phyloP scores from a whole-genome alignment of 2,113 vertebrate species.

The Catharus bicknelli region DNA sequence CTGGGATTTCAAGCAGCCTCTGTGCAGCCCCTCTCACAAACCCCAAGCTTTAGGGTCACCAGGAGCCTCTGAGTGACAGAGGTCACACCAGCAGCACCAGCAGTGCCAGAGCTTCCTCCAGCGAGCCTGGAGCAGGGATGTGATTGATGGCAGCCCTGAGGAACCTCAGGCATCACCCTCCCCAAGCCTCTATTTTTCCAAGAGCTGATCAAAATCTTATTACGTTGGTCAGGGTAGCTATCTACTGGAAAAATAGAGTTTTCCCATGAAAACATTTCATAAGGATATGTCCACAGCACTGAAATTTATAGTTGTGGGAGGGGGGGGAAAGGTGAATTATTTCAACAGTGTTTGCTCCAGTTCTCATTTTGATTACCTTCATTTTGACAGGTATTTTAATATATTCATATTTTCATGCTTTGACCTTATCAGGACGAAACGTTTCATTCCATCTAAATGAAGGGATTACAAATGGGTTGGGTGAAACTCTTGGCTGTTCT shows the following conservation, averaged over 20 bases:
- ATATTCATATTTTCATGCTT: slow-evolving; percentile 65
- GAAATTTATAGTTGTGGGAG: background rate
- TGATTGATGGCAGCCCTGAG: background rate
- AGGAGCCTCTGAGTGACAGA: background rate
- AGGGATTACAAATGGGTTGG: slow-evolving; percentile 61
- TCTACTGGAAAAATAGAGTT: slow-evolving; percentile 43
- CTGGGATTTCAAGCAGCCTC: too few species aligned
- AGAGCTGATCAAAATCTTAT: slow-evolving; percentile 23
- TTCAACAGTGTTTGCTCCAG: slow-evolving; percentile 58
- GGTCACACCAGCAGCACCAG: background rate
- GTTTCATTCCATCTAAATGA: slow-evolving; percentile 69
- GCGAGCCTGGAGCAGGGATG: background rate
- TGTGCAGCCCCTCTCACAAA: background rate
- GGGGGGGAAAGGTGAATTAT: background rate
- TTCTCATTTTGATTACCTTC: slow-evolving; percentile 68
- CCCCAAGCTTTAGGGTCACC: background rate
- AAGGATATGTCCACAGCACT: background rate
- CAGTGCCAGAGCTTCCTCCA: background rate
- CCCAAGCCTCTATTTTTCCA: background rate
- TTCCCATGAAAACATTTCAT: slow-evolving; percentile 51
- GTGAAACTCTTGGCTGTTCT: slow-evolving; percentile 38
- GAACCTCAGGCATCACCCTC: background rate
- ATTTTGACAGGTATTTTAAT: slow-evolving; percentile 68
- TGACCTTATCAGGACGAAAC: slow-evolving; percentile 65
- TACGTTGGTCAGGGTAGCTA: slow-evolving; percentile 25